Evolutionary conservation across 1,140 invertebrate species (phyloP), one percentile per base, ranked within the genome.

Genomic region (Drosophila pachea): DNA sequence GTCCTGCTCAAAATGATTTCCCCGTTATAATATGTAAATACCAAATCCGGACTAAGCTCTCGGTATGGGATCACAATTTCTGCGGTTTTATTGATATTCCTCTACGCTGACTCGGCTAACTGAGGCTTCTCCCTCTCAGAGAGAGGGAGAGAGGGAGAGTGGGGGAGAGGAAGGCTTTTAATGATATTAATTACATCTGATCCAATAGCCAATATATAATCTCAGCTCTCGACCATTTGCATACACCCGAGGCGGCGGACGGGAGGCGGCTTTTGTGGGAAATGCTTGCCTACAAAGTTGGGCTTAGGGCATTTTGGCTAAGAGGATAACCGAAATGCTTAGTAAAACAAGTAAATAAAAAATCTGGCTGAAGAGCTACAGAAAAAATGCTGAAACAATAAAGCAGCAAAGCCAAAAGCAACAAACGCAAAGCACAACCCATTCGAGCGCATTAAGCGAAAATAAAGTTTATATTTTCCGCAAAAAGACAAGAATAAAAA

Each of bases 381-480:
- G 47, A 32, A 65, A 66, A 62, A 59, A 66, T 78, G 60, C 59
- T 75, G 54, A 72, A 78, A 78, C 72, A 78, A 78, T 72, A 75
- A 78, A 66, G 62, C 48, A 62, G 63, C 4, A 48, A 50, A 54
- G 43, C 35, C 54, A 35, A 53, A 65, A 70, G 53, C 40, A 78
- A 74, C 58, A 71, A 64, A 63, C 40, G 47, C 56, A 64, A 63
- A 59, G 38, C 43, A 66, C 45, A 68, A 64, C 38, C 65, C 68
- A 78, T 78, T 78, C 76, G 74, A 68, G 76, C 75, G 75, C 67
- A 78, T 71, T 78, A 74, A 67, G 71, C 76, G 45, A 74, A 74
- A 78, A 78, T 68, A 78, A 74, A 78, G 71, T 78, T 78, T 48
- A n/a, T 52, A 9, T 47, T 40, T 14, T 49, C 32, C 5, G 36